Evolutionary conservation across 2,797 vertebrate genomes (phyloP).

Genomic region (Echiichthys vipera): DNA sequence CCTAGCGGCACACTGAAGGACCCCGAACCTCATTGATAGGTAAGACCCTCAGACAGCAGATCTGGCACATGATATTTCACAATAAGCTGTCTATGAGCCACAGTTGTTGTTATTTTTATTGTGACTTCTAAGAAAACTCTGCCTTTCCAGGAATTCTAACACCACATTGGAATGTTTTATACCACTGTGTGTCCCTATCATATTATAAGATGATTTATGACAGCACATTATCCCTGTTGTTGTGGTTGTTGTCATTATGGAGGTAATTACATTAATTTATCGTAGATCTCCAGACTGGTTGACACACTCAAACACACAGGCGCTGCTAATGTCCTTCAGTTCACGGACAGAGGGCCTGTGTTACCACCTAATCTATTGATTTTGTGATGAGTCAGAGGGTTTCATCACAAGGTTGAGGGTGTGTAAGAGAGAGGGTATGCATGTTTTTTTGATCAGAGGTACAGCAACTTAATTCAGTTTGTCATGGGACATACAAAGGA

Average conservation of each 20-base stretch:
- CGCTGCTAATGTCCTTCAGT: conserved; percentile 59
- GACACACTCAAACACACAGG: conserved; percentile 41
- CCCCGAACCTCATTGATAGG: conserved; percentile 48
- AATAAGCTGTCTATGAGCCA: not conserved
- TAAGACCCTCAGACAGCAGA: conserved; percentile 27
- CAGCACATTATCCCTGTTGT: conserved; percentile 2
- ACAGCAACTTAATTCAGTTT: conserved; percentile 40
- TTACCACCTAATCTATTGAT: conserved; percentile 73
- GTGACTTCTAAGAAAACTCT: conserved; percentile 2
- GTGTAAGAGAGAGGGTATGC: conserved; percentile 13
- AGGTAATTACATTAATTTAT: conserved; percentile 41
- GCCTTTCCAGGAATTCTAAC: conserved; percentile 23
- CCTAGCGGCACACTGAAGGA: conserved; percentile 46
- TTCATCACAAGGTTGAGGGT: conserved; percentile 58
- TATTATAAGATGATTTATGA: conserved; percentile 1
- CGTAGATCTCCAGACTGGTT: conserved; percentile 29
- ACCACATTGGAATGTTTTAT: not conserved
- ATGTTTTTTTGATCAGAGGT: conserved; percentile 40
- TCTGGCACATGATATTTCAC: conserved; percentile 7
- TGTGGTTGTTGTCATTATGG: conserved; percentile 24
- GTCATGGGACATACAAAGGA: conserved; percentile 37
- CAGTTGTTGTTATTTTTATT: conserved; percentile 19
- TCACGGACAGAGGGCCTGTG: conserved; percentile 65
- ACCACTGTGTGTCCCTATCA: not conserved
- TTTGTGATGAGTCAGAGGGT: conserved; percentile 76